Evolutionary conservation across 2,113 vertebrate species (phyloP), one percentile per base, ranked within the genome.

Genomic region (Falco punctatus): DNA sequence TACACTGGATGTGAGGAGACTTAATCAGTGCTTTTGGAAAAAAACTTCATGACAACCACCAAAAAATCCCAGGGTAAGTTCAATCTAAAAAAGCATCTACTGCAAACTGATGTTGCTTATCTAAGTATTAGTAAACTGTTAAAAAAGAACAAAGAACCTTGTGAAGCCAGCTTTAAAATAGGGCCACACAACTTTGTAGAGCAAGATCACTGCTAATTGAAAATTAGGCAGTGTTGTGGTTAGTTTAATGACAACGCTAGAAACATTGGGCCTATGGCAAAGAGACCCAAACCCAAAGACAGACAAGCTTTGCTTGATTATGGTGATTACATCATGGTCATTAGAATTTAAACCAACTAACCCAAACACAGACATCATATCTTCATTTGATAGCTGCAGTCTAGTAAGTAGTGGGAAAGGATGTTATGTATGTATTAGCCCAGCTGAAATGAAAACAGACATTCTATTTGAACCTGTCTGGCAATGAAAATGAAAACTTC

Each of bases 381-480:
- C 98, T 98, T 97, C 92, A 81, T 91, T 97, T 98, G 98, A 99
- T 99, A 99, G 98, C 96, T 96, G 74, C 71, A 96, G 98, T 98
- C 98, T 98, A 98, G 95, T 97, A 97, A 98, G 97, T 97, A 98
- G 93, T 98, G 98, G 98, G 98, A 98, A 98, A 98, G 97, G 97
- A 98, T 98, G 97, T 98, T 97, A 85, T 97, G 97, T 97, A 90
- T 86, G 98, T 98, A 98, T 98, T 98, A 98, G 96, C 93, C 97
- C 88, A 98, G 98, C 96, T 98, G 98, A 98, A 98, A 98, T 98
- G 93, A 98, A 99, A 99, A 98, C 98, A 98, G 97, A 97, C 98
- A 92, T 98, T 98, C 97, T 95, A 98, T 98, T 98, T 98, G 97
- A 99, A 98, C 98, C 98, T 98, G 98, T 98, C 98, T 99, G 98